phyloP scores from a whole-genome alignment of 2,888 invertebrate species.

The Platycheirus albimanus region DNA sequence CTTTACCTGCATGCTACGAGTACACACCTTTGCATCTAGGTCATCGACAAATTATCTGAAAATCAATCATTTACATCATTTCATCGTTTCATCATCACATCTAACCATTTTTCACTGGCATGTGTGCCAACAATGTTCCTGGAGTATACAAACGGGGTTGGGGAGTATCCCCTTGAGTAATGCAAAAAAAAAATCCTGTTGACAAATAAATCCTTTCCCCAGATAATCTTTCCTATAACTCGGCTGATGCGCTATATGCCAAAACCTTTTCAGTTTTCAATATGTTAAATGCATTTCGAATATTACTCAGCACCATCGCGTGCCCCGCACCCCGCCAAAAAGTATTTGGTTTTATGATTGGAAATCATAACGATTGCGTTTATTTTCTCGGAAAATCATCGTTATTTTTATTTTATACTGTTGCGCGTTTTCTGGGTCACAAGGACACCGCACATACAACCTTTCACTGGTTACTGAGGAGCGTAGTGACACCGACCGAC shows the following conservation, averaged over 20 bases:
- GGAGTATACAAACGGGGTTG: constrained; percentile 7
- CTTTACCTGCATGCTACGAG: too few relatives aligned
- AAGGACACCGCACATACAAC: constrained; percentile 27
- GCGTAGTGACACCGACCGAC: constrained; percentile 11
- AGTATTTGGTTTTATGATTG: constrained; percentile 66
- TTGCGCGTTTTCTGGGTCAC: constrained; percentile 52
- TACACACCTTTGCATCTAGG: constrained; percentile 34
- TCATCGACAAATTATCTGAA: constrained; percentile 55
- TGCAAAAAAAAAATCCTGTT: constrained; percentile 3
- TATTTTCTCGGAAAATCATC: constrained; percentile 53
- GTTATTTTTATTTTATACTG: constrained; percentile 27
- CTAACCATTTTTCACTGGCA: constrained; percentile 19
- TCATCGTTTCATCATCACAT: constrained; percentile 13
- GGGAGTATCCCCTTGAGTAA: background rate
- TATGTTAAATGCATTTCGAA: constrained; percentile 52
- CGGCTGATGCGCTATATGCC: background rate
- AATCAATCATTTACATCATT: constrained; percentile 63
- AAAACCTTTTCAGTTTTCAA: constrained; percentile 3
- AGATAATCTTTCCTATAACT: background rate
- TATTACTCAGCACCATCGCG: background rate
- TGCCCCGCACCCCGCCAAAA: constrained; percentile 4
- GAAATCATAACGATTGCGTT: constrained; percentile 68
- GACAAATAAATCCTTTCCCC: constrained; percentile 8
- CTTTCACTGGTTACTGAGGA: background rate
- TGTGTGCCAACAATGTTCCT: constrained; percentile 45